phyloP scores from a whole-genome alignment of 1,140 invertebrate genomes.

The Lethrus apterus region DNA sequence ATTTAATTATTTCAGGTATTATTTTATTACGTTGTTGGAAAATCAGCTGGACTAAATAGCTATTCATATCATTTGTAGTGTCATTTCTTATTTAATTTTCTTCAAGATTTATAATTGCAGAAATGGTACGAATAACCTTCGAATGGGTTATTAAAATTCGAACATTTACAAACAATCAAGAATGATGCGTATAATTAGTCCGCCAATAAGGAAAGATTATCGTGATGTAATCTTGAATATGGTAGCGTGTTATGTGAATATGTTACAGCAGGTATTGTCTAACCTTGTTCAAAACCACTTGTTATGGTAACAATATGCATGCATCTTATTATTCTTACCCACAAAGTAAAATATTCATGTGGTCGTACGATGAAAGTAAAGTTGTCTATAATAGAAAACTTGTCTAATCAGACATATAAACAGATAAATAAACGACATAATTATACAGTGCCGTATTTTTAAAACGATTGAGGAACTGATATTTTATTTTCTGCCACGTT shows the following conservation, averaged over 20 bases:
- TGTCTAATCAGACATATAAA: not conserved
- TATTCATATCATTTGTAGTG: no score
- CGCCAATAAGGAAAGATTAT: no score
- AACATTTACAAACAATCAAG: no score
- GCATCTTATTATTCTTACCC: not conserved
- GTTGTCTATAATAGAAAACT: not conserved
- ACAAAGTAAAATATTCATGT: not conserved
- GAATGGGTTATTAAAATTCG: not conserved
- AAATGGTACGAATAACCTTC: not conserved
- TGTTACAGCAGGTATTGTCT: conserved; percentile 10
- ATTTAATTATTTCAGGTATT: no score
- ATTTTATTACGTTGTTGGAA: no score
- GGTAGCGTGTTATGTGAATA: conserved; percentile 2
- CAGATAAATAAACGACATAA: conserved; percentile 1
- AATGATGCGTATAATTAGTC: no score
- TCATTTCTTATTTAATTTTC: no score
- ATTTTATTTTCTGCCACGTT: conserved; percentile 7
- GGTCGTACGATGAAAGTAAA: not conserved
- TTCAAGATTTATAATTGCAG: not conserved
- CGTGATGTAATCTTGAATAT: conserved; percentile 1
- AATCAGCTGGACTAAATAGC: no score
- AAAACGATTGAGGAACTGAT: conserved; percentile 2
- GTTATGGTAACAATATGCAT: conserved; percentile 12
- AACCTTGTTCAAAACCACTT: conserved; percentile 14
- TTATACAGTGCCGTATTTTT: not conserved